Evolutionary conservation across 2,888 invertebrate genomes (phyloP), one percentile per base, ranked within the genome.

Genomic region (Rhagium mordax): DNA sequence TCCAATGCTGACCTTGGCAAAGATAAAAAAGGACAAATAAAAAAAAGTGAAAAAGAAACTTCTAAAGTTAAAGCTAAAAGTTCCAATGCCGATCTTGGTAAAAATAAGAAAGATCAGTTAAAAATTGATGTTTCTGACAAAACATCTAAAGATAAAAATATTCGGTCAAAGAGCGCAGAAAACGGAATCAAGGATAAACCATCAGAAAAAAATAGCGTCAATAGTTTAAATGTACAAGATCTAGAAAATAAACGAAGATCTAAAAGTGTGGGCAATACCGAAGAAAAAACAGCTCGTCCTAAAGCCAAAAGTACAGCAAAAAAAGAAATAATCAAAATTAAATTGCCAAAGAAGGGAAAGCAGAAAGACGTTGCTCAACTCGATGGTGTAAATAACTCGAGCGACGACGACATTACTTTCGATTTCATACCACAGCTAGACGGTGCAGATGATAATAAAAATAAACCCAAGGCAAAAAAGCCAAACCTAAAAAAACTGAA

Each of bases 401-500:
- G 74, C 64, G 74, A 73, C 49, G 68, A 66, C 29, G 73, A 68
- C 7, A 55, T 21, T 4, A 49, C 49, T 41, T 24, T 49, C 18
- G 21, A 18, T 55, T 47, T 65, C 48, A 60, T 80, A 48, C 72
- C 76, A 10, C 83, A 82, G 67, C 24, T 82, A 60, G 82, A 83
- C 73, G 83, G 82, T 10, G 76, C 71, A 21, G 77, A 74, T 67
- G 83, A 82, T 20, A 66, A 71, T 7, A 73, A 74, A 29, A 74
- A 66, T 53, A 57, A 15, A 16, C 10, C 53, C 1, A 70, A 51
- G 16, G 62, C 55, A 82, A 82, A 77, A 74, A 85, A 82, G 79
- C 83, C 84, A 27, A 85, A 83, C 74, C 78, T 82, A 20, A 81
- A 80, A 75, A 81, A 83, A 70, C 78, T 85, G 67, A 70, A 75